A percentile compares a stretch with the other conserved stretches of the same genome.
Conservation (phyloP, 2,113 vertebrate species). For the Gadus macrocephalus region DNA sequence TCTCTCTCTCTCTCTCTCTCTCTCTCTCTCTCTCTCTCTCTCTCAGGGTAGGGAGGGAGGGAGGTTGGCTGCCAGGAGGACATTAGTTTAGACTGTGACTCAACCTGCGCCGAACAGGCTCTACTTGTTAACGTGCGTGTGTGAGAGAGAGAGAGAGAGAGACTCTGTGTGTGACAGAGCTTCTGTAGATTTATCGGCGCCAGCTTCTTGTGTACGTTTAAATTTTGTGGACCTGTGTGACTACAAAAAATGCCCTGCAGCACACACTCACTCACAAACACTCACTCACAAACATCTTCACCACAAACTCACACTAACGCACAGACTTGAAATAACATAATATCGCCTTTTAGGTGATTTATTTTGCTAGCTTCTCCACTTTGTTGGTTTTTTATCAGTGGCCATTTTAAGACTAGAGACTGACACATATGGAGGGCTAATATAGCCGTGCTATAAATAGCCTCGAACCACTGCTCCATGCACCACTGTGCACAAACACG, state of each 20-base stretch:
- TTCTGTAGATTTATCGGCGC: background rate
- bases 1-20: background rate
- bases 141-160: background rate
- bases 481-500: constrained; percentile 3
- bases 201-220: constrained; percentile 20
- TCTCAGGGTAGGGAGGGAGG: background rate
- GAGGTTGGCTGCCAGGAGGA: constrained; percentile 30
- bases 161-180: background rate
- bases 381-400: constrained; percentile 28
- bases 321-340: background rate
- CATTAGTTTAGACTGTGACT: constrained; percentile 53
- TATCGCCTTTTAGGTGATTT: constrained; percentile 17
- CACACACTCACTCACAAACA: background rate
- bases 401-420: constrained; percentile 59
- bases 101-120: constrained; percentile 58
- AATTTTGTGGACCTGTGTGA: constrained; percentile 39
- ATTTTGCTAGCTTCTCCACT: constrained; percentile 17
- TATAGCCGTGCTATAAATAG: constrained; percentile 60
- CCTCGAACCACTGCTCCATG: constrained; percentile 31
- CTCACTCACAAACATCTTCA: constrained; percentile 1
- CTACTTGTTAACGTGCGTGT: constrained; percentile 49
- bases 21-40: background rate
- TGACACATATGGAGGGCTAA: constrained; percentile 54
- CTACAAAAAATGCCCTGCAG: constrained; percentile 18
- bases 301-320: constrained; percentile 9